Conservation (phyloP, 1,140 invertebrate species). For the Drosophila sp. region DNA sequence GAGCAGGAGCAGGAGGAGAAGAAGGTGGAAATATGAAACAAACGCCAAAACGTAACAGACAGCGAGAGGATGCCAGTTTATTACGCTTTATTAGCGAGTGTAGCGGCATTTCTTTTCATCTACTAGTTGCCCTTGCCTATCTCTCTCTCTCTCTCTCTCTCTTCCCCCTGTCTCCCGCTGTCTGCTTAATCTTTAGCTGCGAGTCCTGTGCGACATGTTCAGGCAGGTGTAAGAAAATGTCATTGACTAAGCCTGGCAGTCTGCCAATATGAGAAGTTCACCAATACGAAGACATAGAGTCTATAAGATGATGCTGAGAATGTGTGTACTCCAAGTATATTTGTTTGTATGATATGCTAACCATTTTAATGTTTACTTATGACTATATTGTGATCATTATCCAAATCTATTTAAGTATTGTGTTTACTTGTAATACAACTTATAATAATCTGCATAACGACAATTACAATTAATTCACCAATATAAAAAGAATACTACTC, state of each 20-base stretch:
- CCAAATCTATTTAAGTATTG: neutral
- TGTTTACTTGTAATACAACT: neutral
- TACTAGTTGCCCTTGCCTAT: conserved; percentile 37
- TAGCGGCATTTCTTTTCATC: conserved; percentile 57
- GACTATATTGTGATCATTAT: neutral
- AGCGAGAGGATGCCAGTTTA: conserved; percentile 71
- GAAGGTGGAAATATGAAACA: conserved; percentile 30
- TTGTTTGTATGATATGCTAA: neutral
- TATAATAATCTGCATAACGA: neutral
- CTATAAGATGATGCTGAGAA: neutral
- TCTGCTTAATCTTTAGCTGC: neutral
- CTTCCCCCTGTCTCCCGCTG: neutral
- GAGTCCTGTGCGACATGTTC: neutral
- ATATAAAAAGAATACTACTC: no score
- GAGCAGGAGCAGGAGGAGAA: neutral
- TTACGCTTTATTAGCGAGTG: conserved; percentile 70
- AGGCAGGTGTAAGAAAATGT: conserved; percentile 27
- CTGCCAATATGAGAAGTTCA: conserved; percentile 21
- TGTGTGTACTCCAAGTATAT: neutral
- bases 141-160: neutral
- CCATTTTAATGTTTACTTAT: neutral
- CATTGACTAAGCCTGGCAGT: conserved; percentile 37
- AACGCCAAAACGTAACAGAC: conserved; percentile 39
- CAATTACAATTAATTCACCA: no score
- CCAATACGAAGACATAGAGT: neutral